Evolutionary conservation across 1,140 invertebrate species (phyloP), one percentile per base, ranked within the genome.

Genomic region (Philopotamus ludificatus): DNA sequence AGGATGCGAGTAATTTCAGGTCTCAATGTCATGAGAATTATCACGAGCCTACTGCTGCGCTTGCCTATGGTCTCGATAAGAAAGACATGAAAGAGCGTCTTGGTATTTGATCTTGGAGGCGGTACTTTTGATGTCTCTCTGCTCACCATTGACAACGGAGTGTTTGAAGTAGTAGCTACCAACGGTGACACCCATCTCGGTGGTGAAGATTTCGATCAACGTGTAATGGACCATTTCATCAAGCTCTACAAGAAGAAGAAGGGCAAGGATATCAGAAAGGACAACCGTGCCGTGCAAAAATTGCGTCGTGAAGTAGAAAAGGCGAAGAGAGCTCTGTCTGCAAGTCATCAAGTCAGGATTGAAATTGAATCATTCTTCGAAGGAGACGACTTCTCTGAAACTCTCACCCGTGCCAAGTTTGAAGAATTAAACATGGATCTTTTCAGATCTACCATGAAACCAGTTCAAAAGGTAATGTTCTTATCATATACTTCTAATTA

Each of bases 11-110:
- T 71, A 97, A 99, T 1, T 96, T 99, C 93, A 89, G 98, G 80
- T 99, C 99, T 72, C 99, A 99, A 75, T n/a, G n/a, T n/a, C n/a
- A n/a, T n/a, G n/a, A n/a, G n/a, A n/a, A n/a, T n/a, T n/a, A n/a
- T n/a, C 99, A 99, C 77, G 98, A 99, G 78, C 98, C 98, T n/a
- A 99, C 97, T 23, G 98, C 98, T 57, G 98, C 98, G 65, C 99
- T 99, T 81, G 98, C 98, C 65, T 99, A 99, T 74, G 98, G 98
- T 81, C 84, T 99, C 67, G 97, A 99, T 83, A 99, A 99, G 81
- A 98, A 96, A 77, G 95, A 98, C 66, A 49, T 97, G 99, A 79
- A 98, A 98, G 82, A 99, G 99, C 73, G 95, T 99, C 34, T 82
- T 99, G 26, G 97, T 99, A 1, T 99, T 99, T 78, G 98, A 99